Conservation (phyloP, 2,888 invertebrate species). For the Lasioglossum figueresi region DNA sequence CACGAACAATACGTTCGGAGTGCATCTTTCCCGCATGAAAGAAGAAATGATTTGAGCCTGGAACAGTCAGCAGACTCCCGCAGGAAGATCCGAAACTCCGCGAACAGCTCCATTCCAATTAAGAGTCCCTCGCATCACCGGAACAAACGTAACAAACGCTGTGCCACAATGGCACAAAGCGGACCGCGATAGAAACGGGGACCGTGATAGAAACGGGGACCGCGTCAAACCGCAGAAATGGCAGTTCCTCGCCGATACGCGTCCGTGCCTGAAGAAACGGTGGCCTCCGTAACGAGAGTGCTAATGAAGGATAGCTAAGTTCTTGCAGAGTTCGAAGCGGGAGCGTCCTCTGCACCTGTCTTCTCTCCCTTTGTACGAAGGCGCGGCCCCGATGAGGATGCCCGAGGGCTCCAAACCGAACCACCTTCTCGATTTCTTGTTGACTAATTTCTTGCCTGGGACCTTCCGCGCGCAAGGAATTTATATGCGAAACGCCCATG, state of each 20-base stretch:
- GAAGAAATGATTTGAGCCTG: not conserved
- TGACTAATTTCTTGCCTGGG: slow-evolving; percentile 55
- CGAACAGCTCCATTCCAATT: slow-evolving; percentile 16
- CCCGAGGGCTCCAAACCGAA: slow-evolving; percentile 25
- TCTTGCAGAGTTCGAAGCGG: slow-evolving; percentile 67
- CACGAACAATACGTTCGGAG: too few species aligned
- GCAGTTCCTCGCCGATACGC: slow-evolving; percentile 23
- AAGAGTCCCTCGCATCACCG: not conserved
- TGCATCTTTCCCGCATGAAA: not conserved
- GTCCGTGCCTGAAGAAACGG: slow-evolving; percentile 63
- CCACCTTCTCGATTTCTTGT: slow-evolving; percentile 55
- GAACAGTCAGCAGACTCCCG: not conserved
- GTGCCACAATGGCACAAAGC: slow-evolving; percentile 11
- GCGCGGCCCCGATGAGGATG: slow-evolving; percentile 19
- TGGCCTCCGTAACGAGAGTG: slow-evolving; percentile 76
- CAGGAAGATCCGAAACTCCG: slow-evolving; percentile 2
- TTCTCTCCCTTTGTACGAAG: slow-evolving; percentile 57
- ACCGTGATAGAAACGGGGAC: not conserved
- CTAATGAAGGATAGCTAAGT: slow-evolving; percentile 81
- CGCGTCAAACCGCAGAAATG: slow-evolving; percentile 11
- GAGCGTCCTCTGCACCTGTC: slow-evolving; percentile 73
- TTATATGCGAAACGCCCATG: slow-evolving; percentile 61
- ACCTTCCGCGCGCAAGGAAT: slow-evolving; percentile 52
- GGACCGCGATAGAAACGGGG: not conserved
- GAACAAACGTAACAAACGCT: not conserved